Conservation (phyloP, 2,113 vertebrate species). For the Microcebus murinus region DNA sequence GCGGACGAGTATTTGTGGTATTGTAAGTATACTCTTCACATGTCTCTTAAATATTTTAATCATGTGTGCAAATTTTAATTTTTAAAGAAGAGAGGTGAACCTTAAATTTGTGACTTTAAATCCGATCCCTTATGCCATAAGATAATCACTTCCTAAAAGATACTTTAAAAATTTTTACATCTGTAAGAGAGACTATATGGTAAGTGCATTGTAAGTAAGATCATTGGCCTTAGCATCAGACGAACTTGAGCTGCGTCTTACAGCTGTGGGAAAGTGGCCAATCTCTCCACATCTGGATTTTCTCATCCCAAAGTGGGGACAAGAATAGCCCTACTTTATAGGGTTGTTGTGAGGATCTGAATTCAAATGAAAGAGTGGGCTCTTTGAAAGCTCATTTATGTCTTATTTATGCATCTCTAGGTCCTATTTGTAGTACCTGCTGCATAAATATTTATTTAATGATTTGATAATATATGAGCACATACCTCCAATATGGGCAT, state of each 20-base stretch:
- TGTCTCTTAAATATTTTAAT: not conserved
- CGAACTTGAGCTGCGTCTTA: no score
- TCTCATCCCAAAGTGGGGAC: not conserved
- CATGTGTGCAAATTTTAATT: not conserved
- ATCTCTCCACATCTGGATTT: not conserved
- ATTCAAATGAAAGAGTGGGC: not conserved
- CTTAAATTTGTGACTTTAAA: not conserved
- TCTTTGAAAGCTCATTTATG: not conserved
- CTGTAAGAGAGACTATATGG: not conserved
- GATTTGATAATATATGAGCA: not conserved
- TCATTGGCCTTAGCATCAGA: not conserved
- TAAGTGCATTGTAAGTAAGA: not conserved
- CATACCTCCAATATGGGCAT: not conserved
- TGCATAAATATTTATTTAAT: not conserved
- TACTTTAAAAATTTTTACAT: not conserved
- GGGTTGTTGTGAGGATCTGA: not conserved
- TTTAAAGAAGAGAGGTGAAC: not conserved
- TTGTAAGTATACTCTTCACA: not conserved
- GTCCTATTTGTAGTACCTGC: no score
- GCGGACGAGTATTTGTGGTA: not conserved
- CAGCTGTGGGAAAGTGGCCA: not conserved
- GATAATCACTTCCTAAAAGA: not conserved
- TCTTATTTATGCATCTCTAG: not conserved
- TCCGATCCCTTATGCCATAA: not conserved
- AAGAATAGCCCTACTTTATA: not conserved